Base-by-base conservation (phyloP, 1,140 invertebrate genomes). In the Cherax destructor region DNA sequence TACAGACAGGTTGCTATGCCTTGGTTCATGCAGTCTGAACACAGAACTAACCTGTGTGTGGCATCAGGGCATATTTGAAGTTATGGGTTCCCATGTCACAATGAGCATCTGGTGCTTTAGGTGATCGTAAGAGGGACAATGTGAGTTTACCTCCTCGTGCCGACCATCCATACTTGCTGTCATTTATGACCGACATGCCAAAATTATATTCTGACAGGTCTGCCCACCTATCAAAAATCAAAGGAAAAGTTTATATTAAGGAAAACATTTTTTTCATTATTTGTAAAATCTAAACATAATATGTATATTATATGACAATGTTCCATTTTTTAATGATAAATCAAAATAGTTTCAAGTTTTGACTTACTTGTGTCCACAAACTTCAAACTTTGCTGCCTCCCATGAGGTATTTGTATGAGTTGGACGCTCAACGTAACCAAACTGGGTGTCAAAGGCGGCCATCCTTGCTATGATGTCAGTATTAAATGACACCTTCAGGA, bases 381-480 rank as follows among this genome's bases (percentile, higher is more conserved):
- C 95, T 94, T 96, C 95, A 94, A 94, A 96, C 88, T 94, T 95
- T 16, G 95, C 95, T 86, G 94, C 95, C 92, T 96, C 95, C 95
- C 95, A 96, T 21, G 95, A 95, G 10, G 95, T 96, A 93, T 96
- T 96, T 76, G 93, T 94, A 88, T 96, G 95, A 74, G 95, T 96
- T n/a, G 95, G 94, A 49, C 95, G 92, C 88, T 94, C 94, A 9
- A 95, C 69, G 91, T 94, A 94, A 9, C 95, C 95, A 94, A 94
- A 95, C 93, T 96, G 95, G 77, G 95, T 95, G 79, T 96, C 95
- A 93, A 95, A 96, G 0, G 94, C 94, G 10, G 95, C 95, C 24
- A 94, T 90, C 7, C 93, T 92, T 9, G 94, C 93, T 41, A 83
- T 11, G 30, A 88, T 47, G 16, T 24, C 69, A 11, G 79, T 88